phyloP scores from a whole-genome alignment of 2,797 vertebrate species.

The Mallotus villosus region DNA sequence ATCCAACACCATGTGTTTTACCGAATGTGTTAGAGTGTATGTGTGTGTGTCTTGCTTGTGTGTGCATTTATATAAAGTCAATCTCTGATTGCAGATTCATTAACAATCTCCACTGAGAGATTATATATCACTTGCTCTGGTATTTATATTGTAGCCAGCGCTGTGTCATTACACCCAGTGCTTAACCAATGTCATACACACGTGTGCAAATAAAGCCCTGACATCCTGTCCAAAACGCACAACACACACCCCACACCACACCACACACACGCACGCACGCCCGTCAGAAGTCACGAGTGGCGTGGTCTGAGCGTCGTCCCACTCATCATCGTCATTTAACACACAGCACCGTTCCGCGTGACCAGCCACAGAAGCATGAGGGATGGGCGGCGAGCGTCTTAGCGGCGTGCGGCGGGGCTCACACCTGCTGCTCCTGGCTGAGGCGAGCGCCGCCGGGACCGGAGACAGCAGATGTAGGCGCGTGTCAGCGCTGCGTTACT shows the following conservation, averaged over 20 bases:
- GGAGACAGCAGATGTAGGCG: slow-evolving; percentile 28
- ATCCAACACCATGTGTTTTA: not conserved
- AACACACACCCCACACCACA: not conserved
- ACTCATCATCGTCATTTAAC: slow-evolving; percentile 23
- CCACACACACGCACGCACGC: slow-evolving; percentile 6
- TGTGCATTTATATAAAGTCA: too few species aligned
- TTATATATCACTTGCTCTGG: not conserved
- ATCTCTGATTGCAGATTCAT: too few species aligned
- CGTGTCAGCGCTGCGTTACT: slow-evolving; percentile 44
- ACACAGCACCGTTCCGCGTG: slow-evolving; percentile 45
- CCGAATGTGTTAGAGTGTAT: too few species aligned
- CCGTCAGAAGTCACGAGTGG: slow-evolving; percentile 22
- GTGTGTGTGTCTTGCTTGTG: too few species aligned
- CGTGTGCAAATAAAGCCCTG: too few species aligned
- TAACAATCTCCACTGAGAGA: too few species aligned
- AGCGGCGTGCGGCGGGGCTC: slow-evolving; percentile 28
- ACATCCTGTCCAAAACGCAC: not conserved
- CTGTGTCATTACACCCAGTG: not conserved
- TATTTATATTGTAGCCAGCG: not conserved
- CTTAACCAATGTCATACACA: not conserved
- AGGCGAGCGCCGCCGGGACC: slow-evolving; percentile 26
- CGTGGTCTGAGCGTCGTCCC: not conserved
- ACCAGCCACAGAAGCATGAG: slow-evolving; percentile 51
- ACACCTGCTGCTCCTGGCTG: slow-evolving; percentile 66
- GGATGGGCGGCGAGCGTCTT: slow-evolving; percentile 56